Base-by-base conservation (phyloP, 2,888 invertebrate species). In the Antheraea assamensis region DNA sequence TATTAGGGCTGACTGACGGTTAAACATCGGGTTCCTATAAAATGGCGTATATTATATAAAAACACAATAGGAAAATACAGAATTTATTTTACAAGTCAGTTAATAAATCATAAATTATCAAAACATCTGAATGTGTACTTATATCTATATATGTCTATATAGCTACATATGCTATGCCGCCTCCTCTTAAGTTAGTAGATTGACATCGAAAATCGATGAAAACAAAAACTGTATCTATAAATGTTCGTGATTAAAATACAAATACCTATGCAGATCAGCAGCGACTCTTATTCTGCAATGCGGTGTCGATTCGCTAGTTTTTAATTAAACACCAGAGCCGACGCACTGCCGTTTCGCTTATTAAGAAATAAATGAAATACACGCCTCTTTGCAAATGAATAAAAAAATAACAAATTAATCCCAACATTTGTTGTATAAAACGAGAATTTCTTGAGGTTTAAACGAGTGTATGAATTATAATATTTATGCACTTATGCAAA, bases 301-400 rank as follows among this genome's bases (percentile, higher is more conserved):
- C 70, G 15, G 73, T 74, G 74, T 74, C 75, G 81, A 82, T 87
- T 84, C 79, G 76, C 86, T 88, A 86, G 88, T 87, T 86, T 85
- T 90, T 92, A 92, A 92, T 93, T 92, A 92, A 91, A 89, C 86
- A 82, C 82, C 81, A 80, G 76, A 84, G 81, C 78, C 81, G 78
- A 82, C 81, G 84, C 83, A 85, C 82, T 83, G 84, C 87, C 84
- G 85, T 81, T 82, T 84, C 77, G 85, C 88, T 89, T 92, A 91
- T 91, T 91, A 91, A 92, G 89, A 92, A 90, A 88, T 89, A 90
- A 92, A 90, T 90, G 87, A 87, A 90, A 86, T 84, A 88, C 85
- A 88, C 83, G 85, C 86, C 85, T 85, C 82, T 82, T 85, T 81
- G 78, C 79, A 87, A 87, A 83, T 77, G 80, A 85, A 82, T 77